phyloP scores from a whole-genome alignment of 2,113 vertebrate genomes.

The Crocuta crocuta region DNA sequence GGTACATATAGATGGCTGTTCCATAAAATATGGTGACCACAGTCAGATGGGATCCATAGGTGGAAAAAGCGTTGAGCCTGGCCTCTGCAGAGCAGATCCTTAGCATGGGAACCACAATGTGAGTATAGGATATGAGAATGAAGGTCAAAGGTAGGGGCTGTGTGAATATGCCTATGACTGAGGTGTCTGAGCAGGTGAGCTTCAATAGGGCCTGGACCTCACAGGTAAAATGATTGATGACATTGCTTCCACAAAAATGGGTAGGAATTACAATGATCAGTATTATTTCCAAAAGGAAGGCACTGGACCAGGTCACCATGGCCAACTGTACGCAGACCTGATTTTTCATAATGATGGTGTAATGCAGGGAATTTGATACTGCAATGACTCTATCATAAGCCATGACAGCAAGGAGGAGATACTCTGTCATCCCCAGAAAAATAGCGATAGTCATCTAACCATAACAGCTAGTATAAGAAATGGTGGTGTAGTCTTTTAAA shows the following conservation, averaged over 20 bases:
- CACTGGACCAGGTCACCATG: slow-evolving; percentile 8
- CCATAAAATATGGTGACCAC: slow-evolving; percentile 7
- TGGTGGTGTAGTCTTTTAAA: slow-evolving; percentile 13
- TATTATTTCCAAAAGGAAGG: not conserved
- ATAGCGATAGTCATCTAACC: slow-evolving; percentile 27
- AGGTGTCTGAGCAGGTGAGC: not conserved
- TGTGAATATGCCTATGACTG: not conserved
- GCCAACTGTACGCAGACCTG: not conserved
- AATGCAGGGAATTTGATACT: slow-evolving; percentile 3
- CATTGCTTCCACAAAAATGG: not conserved
- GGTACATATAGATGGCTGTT: slow-evolving; percentile 1
- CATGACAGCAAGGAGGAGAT: slow-evolving; percentile 31
- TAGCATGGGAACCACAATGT: not conserved
- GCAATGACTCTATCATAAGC: slow-evolving; percentile 43
- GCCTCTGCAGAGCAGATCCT: not conserved
- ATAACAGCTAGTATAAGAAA: slow-evolving; percentile 49
- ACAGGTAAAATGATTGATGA: slow-evolving; percentile 62
- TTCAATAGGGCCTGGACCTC: not conserved
- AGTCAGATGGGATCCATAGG: not conserved
- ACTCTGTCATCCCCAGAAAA: slow-evolving; percentile 61
- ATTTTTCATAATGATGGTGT: slow-evolving; percentile 56
- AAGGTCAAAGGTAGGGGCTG: not conserved
- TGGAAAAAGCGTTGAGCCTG: not conserved
- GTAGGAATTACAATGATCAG: not conserved
- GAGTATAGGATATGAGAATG: not conserved